phyloP scores from a whole-genome alignment of 2,113 vertebrate genomes.

The human (Homo sapiens) region DNA sequence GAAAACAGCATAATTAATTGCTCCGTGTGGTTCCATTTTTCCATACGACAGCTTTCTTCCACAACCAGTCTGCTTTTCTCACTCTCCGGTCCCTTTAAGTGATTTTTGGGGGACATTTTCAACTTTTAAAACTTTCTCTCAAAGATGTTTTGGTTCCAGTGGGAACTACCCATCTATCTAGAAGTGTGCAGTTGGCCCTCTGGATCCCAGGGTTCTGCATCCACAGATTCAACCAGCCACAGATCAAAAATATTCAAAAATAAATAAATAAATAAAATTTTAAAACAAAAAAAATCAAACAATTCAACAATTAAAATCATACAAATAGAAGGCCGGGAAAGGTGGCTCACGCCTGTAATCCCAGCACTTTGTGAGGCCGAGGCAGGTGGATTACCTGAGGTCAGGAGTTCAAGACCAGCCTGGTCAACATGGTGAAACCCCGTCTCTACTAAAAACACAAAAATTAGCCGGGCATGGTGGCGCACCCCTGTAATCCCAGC shows the following conservation, averaged over 20 bases:
- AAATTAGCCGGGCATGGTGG: too few species aligned
- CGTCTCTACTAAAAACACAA: too few species aligned
- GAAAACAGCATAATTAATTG: neutral
- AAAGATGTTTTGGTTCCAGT: neutral
- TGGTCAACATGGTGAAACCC: too few species aligned
- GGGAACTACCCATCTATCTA: neutral
- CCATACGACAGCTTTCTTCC: neutral
- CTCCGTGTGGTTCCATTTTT: neutral
- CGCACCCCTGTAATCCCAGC: too few species aligned
- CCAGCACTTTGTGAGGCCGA: too few species aligned
- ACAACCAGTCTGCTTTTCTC: neutral
- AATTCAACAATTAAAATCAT: neutral
- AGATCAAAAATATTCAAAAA: neutral
- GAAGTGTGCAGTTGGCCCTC: neutral
- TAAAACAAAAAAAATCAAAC: too few species aligned
- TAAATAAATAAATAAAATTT: neutral
- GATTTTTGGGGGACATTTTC: neutral
- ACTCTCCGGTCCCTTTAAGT: neutral
- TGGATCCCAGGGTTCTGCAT: neutral
- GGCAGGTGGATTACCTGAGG: too few species aligned
- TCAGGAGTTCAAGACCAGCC: too few species aligned
- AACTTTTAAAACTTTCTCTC: neutral
- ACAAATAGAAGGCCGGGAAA: neutral
- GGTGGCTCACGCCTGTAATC: too few species aligned
- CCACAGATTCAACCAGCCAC: neutral